Evolutionary conservation across 1,140 invertebrate genomes (phyloP), one percentile per base, ranked within the genome.

Genomic region (Lepidostoma basale): DNA sequence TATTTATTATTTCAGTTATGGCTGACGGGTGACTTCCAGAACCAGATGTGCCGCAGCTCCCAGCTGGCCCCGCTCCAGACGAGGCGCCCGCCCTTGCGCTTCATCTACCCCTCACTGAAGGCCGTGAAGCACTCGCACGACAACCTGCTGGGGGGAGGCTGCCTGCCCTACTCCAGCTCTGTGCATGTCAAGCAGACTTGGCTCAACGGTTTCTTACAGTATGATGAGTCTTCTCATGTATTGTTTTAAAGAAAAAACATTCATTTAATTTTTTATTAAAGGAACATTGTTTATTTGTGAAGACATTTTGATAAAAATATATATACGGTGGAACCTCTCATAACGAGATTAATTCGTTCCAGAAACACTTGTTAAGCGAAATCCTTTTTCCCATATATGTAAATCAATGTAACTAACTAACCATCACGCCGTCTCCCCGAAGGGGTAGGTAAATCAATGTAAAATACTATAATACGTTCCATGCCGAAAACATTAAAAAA

Each of bases 41-140:
- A 77, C 14, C 70, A 80, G 49, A 79, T 83, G 71, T 78, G 76
- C 4, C 78, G 78, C 62, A 63, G 40, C 25, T 14, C 23, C 6
- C 77, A 75, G 8, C 77, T 77, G 66, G 73, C 78, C 22, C 76
- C 76, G 2, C 70, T 80, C 4, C 76, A 77, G 59, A 64, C 73
- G 49, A 52, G 77, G 22, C 74, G 75, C 2, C 81, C 85, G 0
- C 77, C 79, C 16, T 79, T 87, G 18, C 81, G 83, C 45, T 79
- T 86, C 16, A 83, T 83, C 9, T 83, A 83, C 68, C 81, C 80
- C 0, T 81, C 81, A 0, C 62, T 83, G 76, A 90, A 91, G 2
- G 93, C 98, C 83, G 94, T 98, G 1, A 85, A 88, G 25, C 80
- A 83, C 6, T 95, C 94, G 74, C 89, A 93, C 75, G 95, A 97